Evolutionary conservation across 2,888 invertebrate genomes (phyloP), one percentile per base, ranked within the genome.

Genomic region (Xanthostigma xanthostigma): DNA sequence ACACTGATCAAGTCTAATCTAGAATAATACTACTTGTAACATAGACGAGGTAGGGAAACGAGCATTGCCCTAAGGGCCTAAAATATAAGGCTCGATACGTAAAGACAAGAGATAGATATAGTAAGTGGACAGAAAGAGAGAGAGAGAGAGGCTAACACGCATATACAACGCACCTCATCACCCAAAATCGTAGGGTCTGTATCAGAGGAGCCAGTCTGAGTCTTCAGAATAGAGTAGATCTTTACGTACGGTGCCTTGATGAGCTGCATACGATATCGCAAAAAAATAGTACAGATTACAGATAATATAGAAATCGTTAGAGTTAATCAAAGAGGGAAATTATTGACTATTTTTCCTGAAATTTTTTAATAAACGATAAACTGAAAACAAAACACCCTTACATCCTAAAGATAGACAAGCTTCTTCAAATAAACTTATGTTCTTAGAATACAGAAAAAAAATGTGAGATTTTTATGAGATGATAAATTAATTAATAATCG

Each of bases 191-290:
- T 66, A 57, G 66, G 65, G 69, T 79, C 79, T 64, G 80, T 73
- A 70, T 81, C 83, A 67, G 78, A 77, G 60, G 81, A 81, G 73
- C 80, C 76, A 67, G 80, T 85, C 74, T 87, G 85, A 74, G 87
- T 90, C 86, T 89, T 90, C 81, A 91, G 84, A 75, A 91, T 88
- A 77, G 83, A 88, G 84, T 90, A 90, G 79, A 91, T 85, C 83
- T 91, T 91, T 77, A 86, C 87, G 78, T 90, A 91, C 67, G 91
- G 91, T 72, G 91, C 90, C 86, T 91, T 92, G 82, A 92, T 84
- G 75, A 90, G 85, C 91, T 92, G 78, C 11, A 36, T 27, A 27
- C 27, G 27, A 41, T 13, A 12, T 36, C 34, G 13, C 38, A 36
- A 45, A 41, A 50, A 46, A 50, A 41, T 38, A 35, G 37, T 43